These are phyloP conservation scores for Brachionus angularis DNA, from an alignment of 1,140 invertebrate species.

Conservation along the genomic window DNA sequence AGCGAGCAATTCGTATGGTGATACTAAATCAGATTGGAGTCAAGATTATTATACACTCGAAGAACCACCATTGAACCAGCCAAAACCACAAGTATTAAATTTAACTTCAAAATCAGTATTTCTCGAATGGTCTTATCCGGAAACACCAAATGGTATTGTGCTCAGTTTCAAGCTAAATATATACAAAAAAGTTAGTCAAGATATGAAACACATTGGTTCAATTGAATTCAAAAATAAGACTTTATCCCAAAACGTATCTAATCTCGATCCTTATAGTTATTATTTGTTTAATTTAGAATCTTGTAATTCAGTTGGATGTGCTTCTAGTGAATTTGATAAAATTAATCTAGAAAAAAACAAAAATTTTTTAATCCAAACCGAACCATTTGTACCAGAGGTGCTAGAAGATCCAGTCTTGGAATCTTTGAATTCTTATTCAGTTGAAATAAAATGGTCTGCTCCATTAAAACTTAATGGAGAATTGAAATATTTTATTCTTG, in stretches of 20 bases:
- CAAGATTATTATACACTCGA: conserved; percentile 15
- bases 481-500: conserved; percentile 14
- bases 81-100: background rate
- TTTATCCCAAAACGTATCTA: conserved; percentile 42
- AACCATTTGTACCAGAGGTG: background rate
- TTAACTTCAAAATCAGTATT: background rate
- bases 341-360: background rate
- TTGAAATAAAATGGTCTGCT: conserved; percentile 7
- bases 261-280: conserved; percentile 51
- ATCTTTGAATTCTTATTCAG: conserved; percentile 17
- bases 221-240: background rate
- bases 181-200: conserved; percentile 1
- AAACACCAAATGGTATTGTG: conserved; percentile 13
- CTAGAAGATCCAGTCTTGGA: background rate
- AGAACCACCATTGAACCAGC: background rate
- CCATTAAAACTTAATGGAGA: conserved; percentile 12
- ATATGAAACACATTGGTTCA: background rate
- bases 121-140: background rate
- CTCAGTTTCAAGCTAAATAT: background rate
- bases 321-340: background rate
- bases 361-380: background rate
- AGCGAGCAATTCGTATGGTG: conserved; percentile 14
- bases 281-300: conserved; percentile 51
- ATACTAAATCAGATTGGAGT: conserved; percentile 14
- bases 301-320: conserved; percentile 53